Percentiles rank a stretch among this genome's conserved stretches.
phyloP scores from a whole-genome alignment of 2,888 invertebrate species.

The Chymomyza procnemis region DNA sequence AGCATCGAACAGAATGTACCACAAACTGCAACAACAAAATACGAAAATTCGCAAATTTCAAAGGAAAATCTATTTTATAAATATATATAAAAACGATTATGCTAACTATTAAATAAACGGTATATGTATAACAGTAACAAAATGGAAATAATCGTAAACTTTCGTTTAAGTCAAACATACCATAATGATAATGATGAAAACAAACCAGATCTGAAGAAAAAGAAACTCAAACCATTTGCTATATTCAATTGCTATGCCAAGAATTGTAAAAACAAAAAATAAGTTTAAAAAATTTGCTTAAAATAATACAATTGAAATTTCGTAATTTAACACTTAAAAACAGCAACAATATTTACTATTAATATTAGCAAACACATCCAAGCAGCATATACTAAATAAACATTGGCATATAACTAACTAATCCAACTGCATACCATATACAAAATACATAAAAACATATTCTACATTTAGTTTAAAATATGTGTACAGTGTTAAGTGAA shows the following conservation, averaged over 20 bases:
- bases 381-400: constrained; percentile 46
- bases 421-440: constrained; percentile 49
- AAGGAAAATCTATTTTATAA: constrained; percentile 62
- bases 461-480: constrained; percentile 61
- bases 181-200: constrained; percentile 8
- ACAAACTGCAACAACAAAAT: constrained; percentile 69
- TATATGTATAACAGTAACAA: constrained; percentile 29
- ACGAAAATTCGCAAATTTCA: constrained; percentile 63
- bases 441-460: constrained; percentile 53
- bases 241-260: background rate
- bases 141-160: constrained; percentile 14
- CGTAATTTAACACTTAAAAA: constrained; percentile 25
- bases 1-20: constrained; percentile 59
- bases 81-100: constrained; percentile 58
- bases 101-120: constrained; percentile 69
- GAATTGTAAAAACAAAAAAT: constrained; percentile 1
- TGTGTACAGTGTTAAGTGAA: constrained; percentile 71
- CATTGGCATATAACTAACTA: constrained; percentile 55
- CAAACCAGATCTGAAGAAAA: constrained; percentile 4
- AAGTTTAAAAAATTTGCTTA: background rate
- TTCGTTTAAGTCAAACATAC: constrained; percentile 12
- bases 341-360: constrained; percentile 6
- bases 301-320: background rate
- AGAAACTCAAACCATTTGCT: background rate
- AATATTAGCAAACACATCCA: constrained; percentile 39